A percentile compares a stretch with the other conserved stretches of the same genome.
These are phyloP conservation scores for Crossaster papposus DNA, from an alignment of 53 echinoderm and acorn worm genomes.

Conservation along the genomic window DNA sequence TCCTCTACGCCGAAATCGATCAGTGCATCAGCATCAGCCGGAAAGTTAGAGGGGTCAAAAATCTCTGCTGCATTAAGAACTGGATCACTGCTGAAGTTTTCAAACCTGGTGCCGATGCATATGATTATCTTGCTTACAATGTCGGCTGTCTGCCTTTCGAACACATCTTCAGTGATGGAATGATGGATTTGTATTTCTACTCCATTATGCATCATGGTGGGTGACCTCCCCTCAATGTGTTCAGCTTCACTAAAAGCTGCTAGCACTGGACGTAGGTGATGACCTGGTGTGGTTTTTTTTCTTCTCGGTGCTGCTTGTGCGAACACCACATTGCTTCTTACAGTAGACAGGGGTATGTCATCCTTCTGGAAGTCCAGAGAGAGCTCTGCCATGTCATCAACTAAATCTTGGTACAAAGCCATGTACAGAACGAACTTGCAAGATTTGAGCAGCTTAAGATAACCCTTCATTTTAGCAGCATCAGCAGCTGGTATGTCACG, in stretches of 20 bases:
- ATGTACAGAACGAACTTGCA: conserved; percentile 61
- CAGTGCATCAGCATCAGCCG: conserved; percentile 28
- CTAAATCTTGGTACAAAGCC: conserved; percentile 65
- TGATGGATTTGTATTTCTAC: background rate
- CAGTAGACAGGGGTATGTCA: conserved; percentile 53
- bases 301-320: conserved; percentile 15
- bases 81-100: conserved; percentile 31
- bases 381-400: conserved; percentile 60
- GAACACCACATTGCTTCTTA: conserved; percentile 52
- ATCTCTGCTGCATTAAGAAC: conserved; percentile 57
- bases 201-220: background rate
- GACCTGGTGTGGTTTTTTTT: conserved; percentile 45
- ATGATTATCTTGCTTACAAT: conserved; percentile 25
- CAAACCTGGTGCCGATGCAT: conserved; percentile 45
- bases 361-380: conserved; percentile 66
- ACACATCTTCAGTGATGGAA: background rate
- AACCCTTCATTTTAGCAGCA: conserved; percentile 69
- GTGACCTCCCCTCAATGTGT: background rate
- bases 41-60: conserved; percentile 54
- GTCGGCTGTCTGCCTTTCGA: conserved; percentile 6
- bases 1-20: conserved; percentile 49
- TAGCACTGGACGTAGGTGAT: conserved; percentile 47
- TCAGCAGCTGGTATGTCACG: conserved; percentile 51
- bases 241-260: conserved; percentile 33
- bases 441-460: conserved; percentile 53